Percentiles rank a stretch among this genome's conserved stretches.
These are phyloP conservation scores for Dasyornis broadbenti DNA, from an alignment of 2,113 vertebrate species.

Conservation along the genomic window DNA sequence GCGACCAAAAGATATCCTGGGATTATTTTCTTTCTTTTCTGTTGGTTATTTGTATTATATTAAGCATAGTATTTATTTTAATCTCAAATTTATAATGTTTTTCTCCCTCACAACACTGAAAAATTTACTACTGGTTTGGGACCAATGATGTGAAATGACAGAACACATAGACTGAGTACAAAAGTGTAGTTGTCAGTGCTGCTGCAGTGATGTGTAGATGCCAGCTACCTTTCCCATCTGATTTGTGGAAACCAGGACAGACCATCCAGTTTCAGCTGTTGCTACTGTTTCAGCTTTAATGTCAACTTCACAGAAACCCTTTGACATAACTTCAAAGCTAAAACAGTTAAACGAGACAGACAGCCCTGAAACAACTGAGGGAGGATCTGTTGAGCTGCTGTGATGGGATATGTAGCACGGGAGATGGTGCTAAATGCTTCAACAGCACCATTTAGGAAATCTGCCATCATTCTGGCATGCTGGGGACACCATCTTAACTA, in stretches of 20 bases:
- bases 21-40: neutral
- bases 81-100: neutral
- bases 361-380: neutral
- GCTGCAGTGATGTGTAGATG: neutral
- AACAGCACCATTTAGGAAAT: neutral
- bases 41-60: neutral
- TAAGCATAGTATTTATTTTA: neutral
- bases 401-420: neutral
- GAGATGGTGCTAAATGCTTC: neutral
- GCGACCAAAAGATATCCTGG: neutral
- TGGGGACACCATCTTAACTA: accelerated
- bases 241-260: neutral
- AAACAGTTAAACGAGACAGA: neutral
- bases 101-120: neutral
- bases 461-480: neutral
- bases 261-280: neutral
- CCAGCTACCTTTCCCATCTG: neutral
- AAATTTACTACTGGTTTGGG: neutral
- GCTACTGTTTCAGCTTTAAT: neutral
- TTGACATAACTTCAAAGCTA: neutral
- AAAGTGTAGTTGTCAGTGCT: neutral
- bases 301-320: neutral
- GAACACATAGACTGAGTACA: neutral
- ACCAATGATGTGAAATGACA: neutral
- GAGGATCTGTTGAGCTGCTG: neutral